These are phyloP conservation scores for Epinotia bilunana DNA, from an alignment of 2,888 invertebrate genomes.

Conservation along the genomic window DNA sequence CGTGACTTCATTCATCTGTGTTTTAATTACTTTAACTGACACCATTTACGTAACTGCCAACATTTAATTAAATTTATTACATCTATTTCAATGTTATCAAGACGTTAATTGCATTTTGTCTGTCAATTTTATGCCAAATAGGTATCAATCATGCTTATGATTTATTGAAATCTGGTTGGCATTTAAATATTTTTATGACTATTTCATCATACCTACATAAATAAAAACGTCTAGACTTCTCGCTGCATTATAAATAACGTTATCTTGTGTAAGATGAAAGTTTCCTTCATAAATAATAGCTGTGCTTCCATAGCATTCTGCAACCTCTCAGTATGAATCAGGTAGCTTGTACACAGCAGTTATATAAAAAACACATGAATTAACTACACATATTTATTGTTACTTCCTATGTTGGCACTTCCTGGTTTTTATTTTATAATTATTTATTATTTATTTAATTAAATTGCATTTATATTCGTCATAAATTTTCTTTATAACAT, in stretches of 20 bases:
- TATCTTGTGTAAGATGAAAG: neutral
- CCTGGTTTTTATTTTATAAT: no score
- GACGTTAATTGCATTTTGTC: slow-evolving; percentile 29
- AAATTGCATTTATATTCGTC: neutral
- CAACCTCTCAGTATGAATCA: no score
- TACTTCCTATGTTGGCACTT: no score
- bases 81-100: slow-evolving; percentile 27
- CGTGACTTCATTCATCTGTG: neutral
- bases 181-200: slow-evolving; percentile 1
- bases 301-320: no score
- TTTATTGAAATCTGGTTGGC: slow-evolving; percentile 5
- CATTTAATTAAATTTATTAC: slow-evolving; percentile 26
- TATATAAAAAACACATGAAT: no score
- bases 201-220: neutral
- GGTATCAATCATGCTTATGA: neutral
- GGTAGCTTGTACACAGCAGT: no score
- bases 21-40: no score
- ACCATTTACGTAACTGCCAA: slow-evolving; percentile 17
- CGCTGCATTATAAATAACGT: neutral
- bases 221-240: neutral
- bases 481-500: neutral
- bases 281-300: no score
- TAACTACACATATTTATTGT: no score
- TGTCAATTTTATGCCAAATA: slow-evolving; percentile 1
- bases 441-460: neutral